Conservation (phyloP, 2,888 invertebrate genomes). For the Cryptocheilus praepositus region DNA sequence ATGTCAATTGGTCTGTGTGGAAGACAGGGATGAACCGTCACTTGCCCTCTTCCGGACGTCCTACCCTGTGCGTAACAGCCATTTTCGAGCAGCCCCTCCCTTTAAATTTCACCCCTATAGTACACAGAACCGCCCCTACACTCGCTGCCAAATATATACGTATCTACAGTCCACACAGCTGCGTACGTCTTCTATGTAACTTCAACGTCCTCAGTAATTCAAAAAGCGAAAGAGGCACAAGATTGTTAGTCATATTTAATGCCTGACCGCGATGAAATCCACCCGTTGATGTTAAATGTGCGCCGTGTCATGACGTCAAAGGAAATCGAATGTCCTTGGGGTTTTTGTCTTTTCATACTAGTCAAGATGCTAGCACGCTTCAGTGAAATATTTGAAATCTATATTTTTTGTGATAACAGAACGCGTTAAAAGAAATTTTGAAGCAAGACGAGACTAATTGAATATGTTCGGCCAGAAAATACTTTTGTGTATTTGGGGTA, state of each 20-base stretch:
- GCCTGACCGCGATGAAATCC: too few relatives aligned
- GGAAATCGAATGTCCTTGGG: too few relatives aligned
- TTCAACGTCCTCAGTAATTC: background rate
- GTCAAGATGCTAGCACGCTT: too few relatives aligned
- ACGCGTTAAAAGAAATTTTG: too few relatives aligned
- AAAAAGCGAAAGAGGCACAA: too few relatives aligned
- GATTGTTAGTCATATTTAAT: too few relatives aligned
- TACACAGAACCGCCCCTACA: slow-evolving; percentile 48
- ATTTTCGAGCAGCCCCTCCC: slow-evolving; percentile 73
- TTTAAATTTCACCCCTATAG: slow-evolving; percentile 64
- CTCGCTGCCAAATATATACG: slow-evolving; percentile 14
- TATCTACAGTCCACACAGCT: slow-evolving; percentile 10
- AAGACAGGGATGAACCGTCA: slow-evolving; percentile 58
- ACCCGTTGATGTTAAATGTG: too few relatives aligned
- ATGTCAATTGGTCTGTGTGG: slow-evolving; percentile 62
- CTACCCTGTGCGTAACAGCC: slow-evolving; percentile 70
- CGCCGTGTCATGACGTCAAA: too few relatives aligned
- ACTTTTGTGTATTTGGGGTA: slow-evolving; percentile 70
- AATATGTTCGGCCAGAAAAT: slow-evolving; percentile 67
- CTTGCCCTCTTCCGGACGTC: slow-evolving; percentile 67
- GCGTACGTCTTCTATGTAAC: background rate
- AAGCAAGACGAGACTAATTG: background rate
- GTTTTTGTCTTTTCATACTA: too few relatives aligned
- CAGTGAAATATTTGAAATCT: too few relatives aligned
- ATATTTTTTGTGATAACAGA: too few relatives aligned